These are phyloP conservation scores for Lacanobia oleracea DNA, from an alignment of 2,888 invertebrate genomes.

Conservation along the genomic window DNA sequence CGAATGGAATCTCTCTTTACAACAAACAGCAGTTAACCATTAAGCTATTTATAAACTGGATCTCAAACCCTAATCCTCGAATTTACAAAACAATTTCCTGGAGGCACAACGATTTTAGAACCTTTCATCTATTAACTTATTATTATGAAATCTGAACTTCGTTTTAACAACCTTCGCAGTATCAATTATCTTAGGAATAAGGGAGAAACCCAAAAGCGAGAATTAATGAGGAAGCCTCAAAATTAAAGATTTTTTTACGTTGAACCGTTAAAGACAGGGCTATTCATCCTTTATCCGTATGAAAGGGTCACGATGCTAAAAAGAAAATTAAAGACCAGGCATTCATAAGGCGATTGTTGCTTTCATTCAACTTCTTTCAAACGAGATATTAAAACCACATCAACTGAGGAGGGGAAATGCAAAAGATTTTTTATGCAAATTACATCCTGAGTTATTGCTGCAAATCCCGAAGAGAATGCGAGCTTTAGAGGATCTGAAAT, in stretches of 20 bases:
- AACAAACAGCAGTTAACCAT: background rate
- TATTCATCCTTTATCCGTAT: constrained; percentile 71
- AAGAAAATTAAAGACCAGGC: constrained; percentile 75
- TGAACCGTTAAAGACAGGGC: constrained; percentile 58
- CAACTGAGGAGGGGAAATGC: constrained; percentile 66
- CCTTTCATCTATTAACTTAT: constrained; percentile 43
- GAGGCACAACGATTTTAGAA: constrained; percentile 18
- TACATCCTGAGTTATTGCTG: constrained; percentile 62
- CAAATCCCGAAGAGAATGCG: constrained; percentile 48
- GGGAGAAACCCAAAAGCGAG: constrained; percentile 58
- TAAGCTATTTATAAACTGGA: background rate
- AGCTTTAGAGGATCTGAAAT: constrained; percentile 58
- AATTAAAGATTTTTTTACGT: constrained; percentile 68
- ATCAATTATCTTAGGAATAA: constrained; percentile 72
- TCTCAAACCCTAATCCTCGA: constrained; percentile 5
- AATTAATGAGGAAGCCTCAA: constrained; percentile 71
- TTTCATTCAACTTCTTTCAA: constrained; percentile 63
- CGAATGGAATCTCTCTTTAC: background rate
- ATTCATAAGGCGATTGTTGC: constrained; percentile 78
- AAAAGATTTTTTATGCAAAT: constrained; percentile 71
- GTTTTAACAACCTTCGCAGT: constrained; percentile 57
- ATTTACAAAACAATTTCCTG: constrained; percentile 32
- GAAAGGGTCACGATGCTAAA: constrained; percentile 76
- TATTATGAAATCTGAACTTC: constrained; percentile 48
- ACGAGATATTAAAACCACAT: constrained; percentile 75